These are phyloP conservation scores for Galago senegalensis DNA, from an alignment of 2,797 vertebrate species.

Conservation along the genomic window DNA sequence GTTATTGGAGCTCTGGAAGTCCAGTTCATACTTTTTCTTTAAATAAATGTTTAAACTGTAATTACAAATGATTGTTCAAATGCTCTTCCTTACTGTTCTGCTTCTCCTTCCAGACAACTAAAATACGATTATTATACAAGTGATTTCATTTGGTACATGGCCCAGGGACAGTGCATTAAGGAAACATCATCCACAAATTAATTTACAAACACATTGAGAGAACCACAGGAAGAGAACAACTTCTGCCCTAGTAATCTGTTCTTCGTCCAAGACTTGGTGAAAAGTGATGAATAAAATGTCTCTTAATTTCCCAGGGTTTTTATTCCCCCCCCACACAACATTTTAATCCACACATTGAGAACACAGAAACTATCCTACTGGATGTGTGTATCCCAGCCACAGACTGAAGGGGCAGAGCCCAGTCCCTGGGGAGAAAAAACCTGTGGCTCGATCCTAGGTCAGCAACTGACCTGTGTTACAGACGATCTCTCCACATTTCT, in stretches of 20 bases:
- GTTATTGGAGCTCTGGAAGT: not conserved
- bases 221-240: constrained; percentile 43
- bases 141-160: constrained; percentile 79
- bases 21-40: constrained; percentile 59
- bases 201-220: constrained; percentile 79
- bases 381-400: not conserved
- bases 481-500: not conserved
- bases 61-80: constrained; percentile 74
- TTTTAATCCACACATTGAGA: not conserved
- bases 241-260: not conserved
- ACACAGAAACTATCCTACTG: not conserved
- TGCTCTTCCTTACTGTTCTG: constrained; percentile 59
- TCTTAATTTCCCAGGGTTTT: constrained; percentile 35
- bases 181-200: constrained; percentile 82
- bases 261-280: not conserved
- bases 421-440: not conserved
- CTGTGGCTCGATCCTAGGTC: not conserved
- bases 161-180: constrained; percentile 76
- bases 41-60: constrained; percentile 79
- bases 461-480: not conserved
- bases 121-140: constrained; percentile 70
- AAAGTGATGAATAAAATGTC: not conserved
- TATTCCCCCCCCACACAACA: not conserved
- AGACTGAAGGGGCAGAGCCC: not conserved
- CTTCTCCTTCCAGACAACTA: constrained; percentile 70